These are phyloP conservation scores for Cygnus buccinator DNA, from an alignment of 2,113 vertebrate genomes.

Conservation along the genomic window DNA sequence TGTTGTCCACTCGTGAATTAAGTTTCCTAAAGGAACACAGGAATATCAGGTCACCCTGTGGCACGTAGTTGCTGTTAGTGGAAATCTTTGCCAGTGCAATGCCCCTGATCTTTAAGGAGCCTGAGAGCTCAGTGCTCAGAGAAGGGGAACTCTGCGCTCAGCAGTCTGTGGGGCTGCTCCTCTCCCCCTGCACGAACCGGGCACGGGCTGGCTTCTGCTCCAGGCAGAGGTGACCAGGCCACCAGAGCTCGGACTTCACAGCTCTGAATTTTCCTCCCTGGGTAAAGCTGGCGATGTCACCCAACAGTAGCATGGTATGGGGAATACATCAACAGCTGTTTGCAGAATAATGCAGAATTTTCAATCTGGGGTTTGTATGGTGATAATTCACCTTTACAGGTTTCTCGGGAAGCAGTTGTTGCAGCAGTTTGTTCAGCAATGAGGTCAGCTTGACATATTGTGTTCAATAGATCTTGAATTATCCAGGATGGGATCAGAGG, in stretches of 20 bases:
- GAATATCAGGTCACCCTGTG: too few species aligned
- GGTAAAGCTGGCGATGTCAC: neutral
- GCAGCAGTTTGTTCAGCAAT: neutral
- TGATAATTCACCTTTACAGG: neutral
- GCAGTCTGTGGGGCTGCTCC: too few species aligned
- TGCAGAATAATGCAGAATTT: neutral
- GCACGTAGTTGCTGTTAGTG: too few species aligned
- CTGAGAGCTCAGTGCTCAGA: too few species aligned
- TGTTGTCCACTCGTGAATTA: neutral
- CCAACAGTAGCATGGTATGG: neutral
- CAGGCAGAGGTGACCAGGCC: too few species aligned
- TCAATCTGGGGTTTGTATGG: neutral
- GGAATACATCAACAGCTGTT: fast-evolving
- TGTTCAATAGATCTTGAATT: neutral
- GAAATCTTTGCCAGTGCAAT: too few species aligned
- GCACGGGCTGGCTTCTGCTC: too few species aligned
- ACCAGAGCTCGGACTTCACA: neutral
- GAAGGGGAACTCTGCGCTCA: too few species aligned
- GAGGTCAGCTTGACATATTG: neutral
- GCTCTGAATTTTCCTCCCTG: neutral
- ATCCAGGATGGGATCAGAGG: neutral
- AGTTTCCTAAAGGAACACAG: too few species aligned
- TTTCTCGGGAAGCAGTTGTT: neutral
- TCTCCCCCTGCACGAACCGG: too few species aligned
- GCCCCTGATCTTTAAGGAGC: too few species aligned